phyloP scores from a whole-genome alignment of 2,888 invertebrate genomes.

The Cryptosula pallasiana region DNA sequence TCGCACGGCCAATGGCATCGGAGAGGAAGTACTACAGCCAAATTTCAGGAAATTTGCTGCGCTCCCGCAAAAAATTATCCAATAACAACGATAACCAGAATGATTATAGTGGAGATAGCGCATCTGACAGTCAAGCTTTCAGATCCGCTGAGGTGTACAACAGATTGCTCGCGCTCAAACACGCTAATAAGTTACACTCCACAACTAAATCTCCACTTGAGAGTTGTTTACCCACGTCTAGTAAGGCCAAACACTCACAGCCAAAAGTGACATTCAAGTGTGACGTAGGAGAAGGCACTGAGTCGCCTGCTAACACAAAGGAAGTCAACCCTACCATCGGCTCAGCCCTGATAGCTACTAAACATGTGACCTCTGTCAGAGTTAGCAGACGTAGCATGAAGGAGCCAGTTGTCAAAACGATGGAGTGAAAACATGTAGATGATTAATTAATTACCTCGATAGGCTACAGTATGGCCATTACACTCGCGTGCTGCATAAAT shows the following conservation, averaged over 20 bases:
- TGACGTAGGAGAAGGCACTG: no score
- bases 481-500: no score
- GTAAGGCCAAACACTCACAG: no score
- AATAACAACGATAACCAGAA: background rate
- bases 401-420: no score
- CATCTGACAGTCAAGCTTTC: background rate
- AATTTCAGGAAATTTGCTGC: slow-evolving; percentile 3
- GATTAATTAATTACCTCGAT: no score
- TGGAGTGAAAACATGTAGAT: no score
- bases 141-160: slow-evolving; percentile 8
- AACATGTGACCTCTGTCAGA: background rate
- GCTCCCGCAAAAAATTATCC: background rate
- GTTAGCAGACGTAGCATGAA: background rate
- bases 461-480: no score
- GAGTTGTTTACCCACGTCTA: no score
- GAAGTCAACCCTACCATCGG: no score
- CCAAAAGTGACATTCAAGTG: no score
- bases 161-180: background rate
- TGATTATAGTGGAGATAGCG: background rate
- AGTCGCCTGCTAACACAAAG: no score
- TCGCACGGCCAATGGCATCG: background rate
- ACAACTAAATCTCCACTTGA: no score
- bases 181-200: slow-evolving; percentile 6
- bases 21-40: slow-evolving; percentile 17
- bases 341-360: background rate